These are phyloP conservation scores for Probaryconus sp. DNA, from an alignment of 1,140 invertebrate genomes.

Conservation along the genomic window DNA sequence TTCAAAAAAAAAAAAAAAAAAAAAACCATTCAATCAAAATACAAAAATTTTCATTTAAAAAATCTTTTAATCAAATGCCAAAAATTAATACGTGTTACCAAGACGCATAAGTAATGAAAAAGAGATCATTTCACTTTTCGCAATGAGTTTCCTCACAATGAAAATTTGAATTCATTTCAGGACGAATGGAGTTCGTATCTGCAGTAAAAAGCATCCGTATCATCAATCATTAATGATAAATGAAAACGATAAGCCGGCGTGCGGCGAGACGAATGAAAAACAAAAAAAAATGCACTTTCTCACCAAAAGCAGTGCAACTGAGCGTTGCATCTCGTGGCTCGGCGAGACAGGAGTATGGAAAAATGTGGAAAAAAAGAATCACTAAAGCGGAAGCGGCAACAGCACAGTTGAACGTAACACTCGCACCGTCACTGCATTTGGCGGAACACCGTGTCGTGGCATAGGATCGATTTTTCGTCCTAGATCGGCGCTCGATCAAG, in stretches of 20 bases:
- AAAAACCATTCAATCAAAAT: too few relatives aligned
- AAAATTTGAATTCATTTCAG: neutral
- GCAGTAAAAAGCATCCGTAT: neutral
- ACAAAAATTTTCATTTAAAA: too few relatives aligned
- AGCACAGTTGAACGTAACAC: constrained; percentile 18
- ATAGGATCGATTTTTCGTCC: constrained; percentile 50
- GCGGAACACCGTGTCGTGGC: constrained; percentile 23
- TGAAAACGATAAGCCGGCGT: constrained; percentile 3
- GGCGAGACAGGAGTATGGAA: neutral
- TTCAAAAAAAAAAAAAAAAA: too few relatives aligned
- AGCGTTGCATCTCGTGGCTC: constrained; percentile 28
- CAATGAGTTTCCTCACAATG: too few relatives aligned
- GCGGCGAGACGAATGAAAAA: constrained; percentile 3
- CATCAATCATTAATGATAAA: constrained; percentile 21
- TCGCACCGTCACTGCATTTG: constrained; percentile 37
- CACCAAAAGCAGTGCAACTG: constrained; percentile 45
- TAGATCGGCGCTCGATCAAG: constrained; percentile 32
- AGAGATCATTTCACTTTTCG: too few relatives aligned
- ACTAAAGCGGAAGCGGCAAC: constrained; percentile 33
- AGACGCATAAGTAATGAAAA: too few relatives aligned
- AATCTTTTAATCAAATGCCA: too few relatives aligned
- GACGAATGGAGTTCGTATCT: neutral
- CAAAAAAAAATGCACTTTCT: constrained; percentile 15
- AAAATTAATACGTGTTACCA: too few relatives aligned
- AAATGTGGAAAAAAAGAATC: constrained; percentile 11